Conservation (phyloP, 2,113 vertebrate genomes). For the Urocitellus parryii region DNA sequence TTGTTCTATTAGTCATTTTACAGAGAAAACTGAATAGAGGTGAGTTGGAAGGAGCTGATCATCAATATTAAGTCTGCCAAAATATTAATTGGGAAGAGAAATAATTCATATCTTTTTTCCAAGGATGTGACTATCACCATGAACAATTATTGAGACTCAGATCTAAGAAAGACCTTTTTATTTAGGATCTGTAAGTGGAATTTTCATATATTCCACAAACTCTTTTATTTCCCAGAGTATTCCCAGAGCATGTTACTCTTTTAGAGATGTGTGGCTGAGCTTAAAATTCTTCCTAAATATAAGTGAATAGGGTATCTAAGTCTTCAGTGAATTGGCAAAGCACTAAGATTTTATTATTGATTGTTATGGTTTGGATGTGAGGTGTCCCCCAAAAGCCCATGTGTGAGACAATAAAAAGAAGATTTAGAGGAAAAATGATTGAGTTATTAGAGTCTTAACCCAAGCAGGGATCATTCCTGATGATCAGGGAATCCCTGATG, state of each 20-base stretch:
- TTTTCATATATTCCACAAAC: background rate
- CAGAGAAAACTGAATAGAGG: background rate
- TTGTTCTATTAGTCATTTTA: background rate
- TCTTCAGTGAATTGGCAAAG: background rate
- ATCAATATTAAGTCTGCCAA: background rate
- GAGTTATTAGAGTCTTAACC: too few relatives aligned
- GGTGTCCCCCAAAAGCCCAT: too few relatives aligned
- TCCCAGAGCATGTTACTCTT: background rate
- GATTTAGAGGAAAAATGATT: too few relatives aligned
- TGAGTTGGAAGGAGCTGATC: background rate
- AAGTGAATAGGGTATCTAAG: background rate
- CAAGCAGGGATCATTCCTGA: too few relatives aligned
- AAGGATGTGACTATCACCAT: background rate
- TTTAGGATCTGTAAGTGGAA: background rate
- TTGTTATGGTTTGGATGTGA: too few relatives aligned
- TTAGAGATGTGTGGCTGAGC: background rate
- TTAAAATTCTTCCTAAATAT: background rate
- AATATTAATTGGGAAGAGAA: background rate
- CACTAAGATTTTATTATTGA: too few relatives aligned
- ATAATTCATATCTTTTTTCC: background rate
- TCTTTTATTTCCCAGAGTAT: background rate
- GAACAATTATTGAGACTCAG: background rate
- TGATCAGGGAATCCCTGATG: too few relatives aligned
- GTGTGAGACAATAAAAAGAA: too few relatives aligned
- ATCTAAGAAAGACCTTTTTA: background rate